These are phyloP conservation scores for Polydrusus pterygomalis DNA, from an alignment of 2,888 invertebrate species.

Conservation along the genomic window DNA sequence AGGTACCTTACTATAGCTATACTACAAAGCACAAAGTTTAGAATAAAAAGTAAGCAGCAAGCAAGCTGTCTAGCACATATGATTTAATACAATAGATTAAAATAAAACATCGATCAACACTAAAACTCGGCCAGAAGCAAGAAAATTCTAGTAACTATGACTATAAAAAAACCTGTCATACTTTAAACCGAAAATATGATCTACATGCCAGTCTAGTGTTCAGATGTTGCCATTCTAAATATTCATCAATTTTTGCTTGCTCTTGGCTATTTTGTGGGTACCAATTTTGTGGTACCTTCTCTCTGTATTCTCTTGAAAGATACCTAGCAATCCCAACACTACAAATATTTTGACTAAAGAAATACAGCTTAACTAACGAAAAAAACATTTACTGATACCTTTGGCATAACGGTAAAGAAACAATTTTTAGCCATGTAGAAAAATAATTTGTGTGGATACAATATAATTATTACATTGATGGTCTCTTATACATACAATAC, in stretches of 20 bases:
- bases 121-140: too few relatives aligned
- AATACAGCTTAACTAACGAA: too few relatives aligned
- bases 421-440: too few relatives aligned
- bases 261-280: constrained; percentile 78
- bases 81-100: too few relatives aligned
- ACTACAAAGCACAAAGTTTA: constrained; percentile 75
- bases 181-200: constrained; percentile 77
- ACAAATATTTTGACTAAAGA: background rate
- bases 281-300: constrained; percentile 76
- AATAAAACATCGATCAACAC: too few relatives aligned
- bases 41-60: background rate
- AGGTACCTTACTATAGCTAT: constrained; percentile 84
- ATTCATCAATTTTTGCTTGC: constrained; percentile 82
- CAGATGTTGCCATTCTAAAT: constrained; percentile 85
- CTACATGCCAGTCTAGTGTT: constrained; percentile 78
- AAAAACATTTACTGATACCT: too few relatives aligned
- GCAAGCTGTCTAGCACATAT: too few relatives aligned
- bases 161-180: constrained; percentile 63
- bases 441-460: background rate
- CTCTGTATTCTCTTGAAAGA: constrained; percentile 75
- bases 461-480: background rate
- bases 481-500: background rate
- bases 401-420: too few relatives aligned
- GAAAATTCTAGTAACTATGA: background rate
- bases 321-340: constrained; percentile 75